These are phyloP conservation scores for Poecile montanus DNA, from an alignment of 2,797 vertebrate genomes.

Conservation along the genomic window DNA sequence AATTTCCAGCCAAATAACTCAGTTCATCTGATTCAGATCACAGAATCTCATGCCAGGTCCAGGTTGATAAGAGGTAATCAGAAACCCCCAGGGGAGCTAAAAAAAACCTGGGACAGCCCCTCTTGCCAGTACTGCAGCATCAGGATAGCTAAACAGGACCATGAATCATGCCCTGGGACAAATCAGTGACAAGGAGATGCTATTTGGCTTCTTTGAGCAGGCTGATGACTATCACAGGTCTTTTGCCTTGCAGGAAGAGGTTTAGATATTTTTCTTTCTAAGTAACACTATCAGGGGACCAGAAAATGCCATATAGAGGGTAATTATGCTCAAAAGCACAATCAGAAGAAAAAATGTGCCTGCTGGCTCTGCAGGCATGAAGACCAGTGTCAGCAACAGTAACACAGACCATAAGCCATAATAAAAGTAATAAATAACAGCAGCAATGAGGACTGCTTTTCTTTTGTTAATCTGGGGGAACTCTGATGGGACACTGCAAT, in stretches of 20 bases:
- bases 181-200: background rate
- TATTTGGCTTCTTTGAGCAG: background rate
- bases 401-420: background rate
- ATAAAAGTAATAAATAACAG: background rate
- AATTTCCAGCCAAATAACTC: background rate
- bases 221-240: background rate
- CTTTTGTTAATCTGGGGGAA: background rate
- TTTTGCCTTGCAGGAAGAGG: background rate
- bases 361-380: background rate
- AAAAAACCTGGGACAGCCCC: background rate
- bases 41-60: background rate
- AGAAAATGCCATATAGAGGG: slow-evolving; percentile 16
- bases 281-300: background rate
- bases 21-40: background rate
- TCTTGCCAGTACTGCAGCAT: background rate
- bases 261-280: slow-evolving; percentile 2
- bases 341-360: slow-evolving; percentile 21
- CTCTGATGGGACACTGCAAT: background rate
- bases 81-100: background rate
- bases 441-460: background rate
- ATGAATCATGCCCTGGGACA: background rate
- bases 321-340: slow-evolving; percentile 21
- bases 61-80: background rate
- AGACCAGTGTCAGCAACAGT: background rate
- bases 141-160: background rate